Percentiles rank a stretch among this genome's conserved stretches.
Evolutionary conservation across 2,888 invertebrate genomes (phyloP).

Genomic region (Lingula anatina): DNA sequence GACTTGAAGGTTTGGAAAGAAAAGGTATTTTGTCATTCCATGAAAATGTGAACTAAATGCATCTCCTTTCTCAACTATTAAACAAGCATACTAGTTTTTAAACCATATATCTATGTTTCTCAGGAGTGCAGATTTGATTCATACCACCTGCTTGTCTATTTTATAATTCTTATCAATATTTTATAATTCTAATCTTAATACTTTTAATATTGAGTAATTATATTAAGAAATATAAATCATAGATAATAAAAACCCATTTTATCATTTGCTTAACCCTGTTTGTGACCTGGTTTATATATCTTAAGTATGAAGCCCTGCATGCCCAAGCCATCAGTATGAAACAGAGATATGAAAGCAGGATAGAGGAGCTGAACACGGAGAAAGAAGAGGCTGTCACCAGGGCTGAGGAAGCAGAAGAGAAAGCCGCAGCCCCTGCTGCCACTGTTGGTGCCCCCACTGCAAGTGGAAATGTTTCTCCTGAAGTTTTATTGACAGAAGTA

Average conservation of each 20-base stretch:
- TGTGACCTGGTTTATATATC: constrained; percentile 1
- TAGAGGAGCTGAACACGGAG: constrained; percentile 10
- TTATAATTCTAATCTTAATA: too few relatives aligned
- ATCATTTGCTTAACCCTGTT: too few relatives aligned
- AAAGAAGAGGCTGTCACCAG: constrained; percentile 3
- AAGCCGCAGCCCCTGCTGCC: constrained; percentile 3
- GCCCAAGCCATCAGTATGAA: constrained; percentile 17
- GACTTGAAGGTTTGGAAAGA: constrained; percentile 15
- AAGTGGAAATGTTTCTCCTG: background rate
- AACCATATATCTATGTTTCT: too few relatives aligned
- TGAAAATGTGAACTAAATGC: too few relatives aligned
- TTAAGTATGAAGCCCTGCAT: constrained; percentile 16
- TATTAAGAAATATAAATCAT: too few relatives aligned
- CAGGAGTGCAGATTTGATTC: too few relatives aligned
- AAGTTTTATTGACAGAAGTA: constrained; percentile 4
- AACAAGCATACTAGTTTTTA: too few relatives aligned
- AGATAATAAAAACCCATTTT: too few relatives aligned
- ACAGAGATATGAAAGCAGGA: constrained; percentile 15
- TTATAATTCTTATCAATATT: too few relatives aligned
- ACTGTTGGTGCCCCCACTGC: background rate
- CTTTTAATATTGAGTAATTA: too few relatives aligned
- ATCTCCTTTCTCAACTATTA: too few relatives aligned
- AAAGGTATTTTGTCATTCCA: constrained; percentile 9
- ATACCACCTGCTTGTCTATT: too few relatives aligned
- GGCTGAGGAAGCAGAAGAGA: constrained; percentile 2